Conservation (phyloP, 2,113 vertebrate species). For the Tor tambroides region DNA sequence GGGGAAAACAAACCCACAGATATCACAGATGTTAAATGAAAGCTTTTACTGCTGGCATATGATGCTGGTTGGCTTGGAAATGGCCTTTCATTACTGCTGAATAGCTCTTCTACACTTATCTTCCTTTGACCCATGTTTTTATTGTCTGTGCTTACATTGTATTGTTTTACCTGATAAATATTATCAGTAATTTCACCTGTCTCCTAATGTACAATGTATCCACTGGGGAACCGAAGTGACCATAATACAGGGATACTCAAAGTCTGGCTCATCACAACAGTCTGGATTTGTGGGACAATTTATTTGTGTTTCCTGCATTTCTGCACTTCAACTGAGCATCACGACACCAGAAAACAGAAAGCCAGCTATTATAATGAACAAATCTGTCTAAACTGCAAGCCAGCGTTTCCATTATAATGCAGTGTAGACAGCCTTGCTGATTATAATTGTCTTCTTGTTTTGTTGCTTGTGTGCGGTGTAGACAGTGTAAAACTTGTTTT, state of each 20-base stretch:
- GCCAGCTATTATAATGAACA: neutral
- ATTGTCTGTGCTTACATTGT: neutral
- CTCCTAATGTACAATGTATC: too few relatives aligned
- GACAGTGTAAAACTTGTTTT: neutral
- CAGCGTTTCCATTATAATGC: neutral
- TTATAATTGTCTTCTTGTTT: neutral
- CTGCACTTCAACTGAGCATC: neutral
- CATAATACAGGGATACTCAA: neutral
- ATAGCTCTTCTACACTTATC: slow-evolving; percentile 6
- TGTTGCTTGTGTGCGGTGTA: neutral
- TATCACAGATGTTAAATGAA: slow-evolving; percentile 23
- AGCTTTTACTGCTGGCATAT: neutral
- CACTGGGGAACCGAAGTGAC: neutral
- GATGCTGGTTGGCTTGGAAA: slow-evolving; percentile 9
- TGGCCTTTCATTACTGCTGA: neutral
- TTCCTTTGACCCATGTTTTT: neutral
- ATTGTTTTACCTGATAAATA: slow-evolving; percentile 1
- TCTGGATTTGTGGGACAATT: neutral
- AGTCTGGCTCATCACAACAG: slow-evolving; percentile 1
- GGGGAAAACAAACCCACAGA: neutral
- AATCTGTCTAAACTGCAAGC: neutral
- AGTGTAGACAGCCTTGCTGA: neutral
- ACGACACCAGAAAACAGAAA: neutral
- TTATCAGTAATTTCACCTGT: neutral
- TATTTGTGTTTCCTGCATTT: neutral